Evolutionary conservation across 2,888 invertebrate genomes (phyloP).

Genomic region (Pristionchus exspectatus): DNA sequence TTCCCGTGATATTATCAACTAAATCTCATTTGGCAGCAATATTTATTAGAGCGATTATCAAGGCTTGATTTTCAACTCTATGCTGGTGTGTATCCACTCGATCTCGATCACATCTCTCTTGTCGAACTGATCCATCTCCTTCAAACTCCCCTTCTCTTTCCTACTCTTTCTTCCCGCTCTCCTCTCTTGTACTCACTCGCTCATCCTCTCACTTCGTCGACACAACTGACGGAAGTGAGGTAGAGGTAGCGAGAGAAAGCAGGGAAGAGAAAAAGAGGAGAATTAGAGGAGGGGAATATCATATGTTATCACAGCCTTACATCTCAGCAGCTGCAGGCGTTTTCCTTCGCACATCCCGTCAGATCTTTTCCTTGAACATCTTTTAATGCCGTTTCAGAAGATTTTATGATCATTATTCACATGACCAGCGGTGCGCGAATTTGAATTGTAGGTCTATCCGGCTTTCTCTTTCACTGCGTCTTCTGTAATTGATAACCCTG

Average conservation of each 20-base stretch:
- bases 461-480: background rate
- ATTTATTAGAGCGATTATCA: background rate
- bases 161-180: constrained; percentile 6
- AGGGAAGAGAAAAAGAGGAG: background rate
- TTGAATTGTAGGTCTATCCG: background rate
- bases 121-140: constrained; percentile 33
- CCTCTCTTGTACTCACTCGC: constrained; percentile 34
- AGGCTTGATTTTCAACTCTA: background rate
- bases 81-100: background rate
- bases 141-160: background rate
- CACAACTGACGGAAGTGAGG: constrained; percentile 38
- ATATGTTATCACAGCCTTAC: constrained; percentile 54
- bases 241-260: constrained; percentile 1
- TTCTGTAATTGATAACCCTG: constrained; percentile 7
- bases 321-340: background rate
- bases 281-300: background rate
- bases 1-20: background rate
- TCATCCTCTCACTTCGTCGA: constrained; percentile 27
- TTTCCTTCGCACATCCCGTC: background rate
- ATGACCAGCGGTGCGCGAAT: background rate
- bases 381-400: background rate
- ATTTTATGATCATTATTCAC: background rate
- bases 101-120: constrained; percentile 8
- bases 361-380: background rate
- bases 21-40: background rate